Percentiles rank a stretch among this genome's conserved stretches.
Conservation (phyloP, 2,888 invertebrate genomes). For the Folsomia manolachei region DNA sequence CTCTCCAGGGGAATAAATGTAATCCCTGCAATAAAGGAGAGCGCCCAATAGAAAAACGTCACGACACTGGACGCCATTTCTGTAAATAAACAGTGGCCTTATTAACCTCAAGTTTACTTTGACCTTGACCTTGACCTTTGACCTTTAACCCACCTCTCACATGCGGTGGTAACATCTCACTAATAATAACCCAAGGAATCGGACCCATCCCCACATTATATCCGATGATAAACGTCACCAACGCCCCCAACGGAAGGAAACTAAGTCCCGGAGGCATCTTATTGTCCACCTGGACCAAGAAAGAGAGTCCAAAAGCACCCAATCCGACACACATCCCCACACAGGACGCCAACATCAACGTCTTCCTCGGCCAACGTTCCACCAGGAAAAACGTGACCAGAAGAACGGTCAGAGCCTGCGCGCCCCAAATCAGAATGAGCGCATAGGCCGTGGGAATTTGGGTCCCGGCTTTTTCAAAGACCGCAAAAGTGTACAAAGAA, state of each 20-base stretch:
- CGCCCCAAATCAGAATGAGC: slow-evolving; percentile 36
- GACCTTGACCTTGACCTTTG: background rate
- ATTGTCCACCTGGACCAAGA: slow-evolving; percentile 33
- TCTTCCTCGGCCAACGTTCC: slow-evolving; percentile 35
- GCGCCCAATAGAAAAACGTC: slow-evolving; percentile 35
- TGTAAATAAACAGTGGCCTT: slow-evolving; percentile 11
- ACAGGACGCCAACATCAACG: slow-evolving; percentile 35
- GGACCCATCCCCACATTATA: slow-evolving; percentile 44
- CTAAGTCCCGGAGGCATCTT: slow-evolving; percentile 22
- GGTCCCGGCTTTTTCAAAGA: slow-evolving; percentile 36
- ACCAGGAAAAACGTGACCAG: slow-evolving; percentile 38
- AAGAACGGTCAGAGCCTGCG: slow-evolving; percentile 37
- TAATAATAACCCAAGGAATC: slow-evolving; percentile 40
- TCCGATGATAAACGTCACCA: slow-evolving; percentile 35
- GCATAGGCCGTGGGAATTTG: slow-evolving; percentile 30
- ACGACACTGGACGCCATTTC: slow-evolving; percentile 31
- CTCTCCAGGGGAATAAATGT: slow-evolving; percentile 32
- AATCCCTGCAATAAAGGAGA: slow-evolving; percentile 33
- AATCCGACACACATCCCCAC: slow-evolving; percentile 36
- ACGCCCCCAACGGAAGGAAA: slow-evolving; percentile 34
- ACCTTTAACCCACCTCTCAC: slow-evolving; percentile 31
- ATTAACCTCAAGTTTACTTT: background rate
- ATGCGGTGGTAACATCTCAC: slow-evolving; percentile 38
- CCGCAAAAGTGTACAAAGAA: slow-evolving; percentile 29
- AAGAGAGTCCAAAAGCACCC: slow-evolving; percentile 35